A percentile compares a stretch with the other conserved stretches of the same genome.
These are phyloP conservation scores for Xenus cinereus DNA, from an alignment of 2,113 vertebrate genomes.

Conservation along the genomic window DNA sequence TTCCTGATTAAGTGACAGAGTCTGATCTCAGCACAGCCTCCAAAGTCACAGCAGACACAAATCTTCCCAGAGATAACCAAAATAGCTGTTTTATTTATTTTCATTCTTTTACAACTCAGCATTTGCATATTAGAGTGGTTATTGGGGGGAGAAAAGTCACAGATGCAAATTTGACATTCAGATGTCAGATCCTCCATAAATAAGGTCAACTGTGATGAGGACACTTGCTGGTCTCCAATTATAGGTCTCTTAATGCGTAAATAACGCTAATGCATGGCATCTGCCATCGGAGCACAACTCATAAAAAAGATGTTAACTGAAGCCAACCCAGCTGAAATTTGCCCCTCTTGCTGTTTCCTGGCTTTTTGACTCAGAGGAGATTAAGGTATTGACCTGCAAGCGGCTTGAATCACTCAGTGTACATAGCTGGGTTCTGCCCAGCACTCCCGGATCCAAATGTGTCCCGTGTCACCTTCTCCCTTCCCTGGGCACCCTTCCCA, in stretches of 20 bases:
- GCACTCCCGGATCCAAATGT: not conserved
- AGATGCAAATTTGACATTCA: slow-evolving; percentile 78
- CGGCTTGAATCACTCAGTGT: not conserved
- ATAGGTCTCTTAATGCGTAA: slow-evolving; percentile 73
- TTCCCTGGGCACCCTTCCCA: not conserved
- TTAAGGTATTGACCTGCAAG: not conserved
- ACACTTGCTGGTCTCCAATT: slow-evolving; percentile 75
- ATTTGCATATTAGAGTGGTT: slow-evolving; percentile 75
- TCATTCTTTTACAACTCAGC: slow-evolving; percentile 18
- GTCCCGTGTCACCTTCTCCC: slow-evolving; percentile 20
- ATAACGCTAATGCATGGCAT: slow-evolving; percentile 70
- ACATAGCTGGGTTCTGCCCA: not conserved
- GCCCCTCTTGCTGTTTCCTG: not conserved
- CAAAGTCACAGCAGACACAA: not conserved
- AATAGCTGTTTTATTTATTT: slow-evolving; percentile 36
- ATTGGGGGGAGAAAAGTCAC: slow-evolving; percentile 46
- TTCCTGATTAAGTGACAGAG: slow-evolving; percentile 48
- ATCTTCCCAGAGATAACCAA: slow-evolving; percentile 50
- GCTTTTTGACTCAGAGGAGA: slow-evolving; percentile 3
- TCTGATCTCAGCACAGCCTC: slow-evolving; percentile 6
- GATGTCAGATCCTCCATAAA: slow-evolving; percentile 70
- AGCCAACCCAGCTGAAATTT: slow-evolving; percentile 4
- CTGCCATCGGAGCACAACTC: slow-evolving; percentile 53
- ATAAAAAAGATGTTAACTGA: slow-evolving; percentile 31
- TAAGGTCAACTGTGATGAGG: slow-evolving; percentile 76